Percentiles rank a stretch among this genome's conserved stretches.
Evolutionary conservation across 2,888 invertebrate species (phyloP).

Genomic region (Melieria crassipennis): DNA sequence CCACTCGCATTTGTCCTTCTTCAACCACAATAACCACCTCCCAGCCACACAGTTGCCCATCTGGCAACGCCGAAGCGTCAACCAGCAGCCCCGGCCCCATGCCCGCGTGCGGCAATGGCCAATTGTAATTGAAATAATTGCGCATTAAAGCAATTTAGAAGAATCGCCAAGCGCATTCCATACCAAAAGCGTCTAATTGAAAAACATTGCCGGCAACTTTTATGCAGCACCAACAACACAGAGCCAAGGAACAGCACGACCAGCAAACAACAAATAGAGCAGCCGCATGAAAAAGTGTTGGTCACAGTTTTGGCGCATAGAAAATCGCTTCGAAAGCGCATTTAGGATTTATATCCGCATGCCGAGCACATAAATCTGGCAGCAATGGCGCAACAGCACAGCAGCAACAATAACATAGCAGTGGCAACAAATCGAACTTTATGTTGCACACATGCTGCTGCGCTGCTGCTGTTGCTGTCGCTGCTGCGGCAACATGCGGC

Average conservation of each 20-base stretch:
- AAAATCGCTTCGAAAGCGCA: conserved; percentile 29
- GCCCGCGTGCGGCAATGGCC: conserved; percentile 34
- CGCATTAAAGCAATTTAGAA: conserved; percentile 63
- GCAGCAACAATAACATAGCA: conserved; percentile 26
- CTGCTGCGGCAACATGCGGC: conserved; percentile 17
- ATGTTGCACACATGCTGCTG: conserved; percentile 18
- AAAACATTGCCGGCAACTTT: conserved; percentile 13
- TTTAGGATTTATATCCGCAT: conserved; percentile 48
- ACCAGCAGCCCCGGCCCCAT: neutral
- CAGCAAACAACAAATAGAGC: neutral
- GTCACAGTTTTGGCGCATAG: conserved; percentile 28
- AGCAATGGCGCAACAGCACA: conserved; percentile 38
- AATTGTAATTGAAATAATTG: conserved; percentile 62
- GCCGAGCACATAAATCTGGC: conserved; percentile 47
- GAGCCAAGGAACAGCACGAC: neutral
- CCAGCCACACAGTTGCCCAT: neutral
- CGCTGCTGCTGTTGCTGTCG: conserved; percentile 17
- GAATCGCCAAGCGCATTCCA: conserved; percentile 51
- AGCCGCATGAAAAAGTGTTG: conserved; percentile 18
- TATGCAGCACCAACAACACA: neutral
- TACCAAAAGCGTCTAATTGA: conserved; percentile 29
- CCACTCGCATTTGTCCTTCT: conserved; percentile 11
- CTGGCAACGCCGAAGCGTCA: neutral
- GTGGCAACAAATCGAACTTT: conserved; percentile 19
- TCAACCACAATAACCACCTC: neutral